These are phyloP conservation scores for Pyrrhia umbra DNA, from an alignment of 2,888 invertebrate species.

Conservation along the genomic window DNA sequence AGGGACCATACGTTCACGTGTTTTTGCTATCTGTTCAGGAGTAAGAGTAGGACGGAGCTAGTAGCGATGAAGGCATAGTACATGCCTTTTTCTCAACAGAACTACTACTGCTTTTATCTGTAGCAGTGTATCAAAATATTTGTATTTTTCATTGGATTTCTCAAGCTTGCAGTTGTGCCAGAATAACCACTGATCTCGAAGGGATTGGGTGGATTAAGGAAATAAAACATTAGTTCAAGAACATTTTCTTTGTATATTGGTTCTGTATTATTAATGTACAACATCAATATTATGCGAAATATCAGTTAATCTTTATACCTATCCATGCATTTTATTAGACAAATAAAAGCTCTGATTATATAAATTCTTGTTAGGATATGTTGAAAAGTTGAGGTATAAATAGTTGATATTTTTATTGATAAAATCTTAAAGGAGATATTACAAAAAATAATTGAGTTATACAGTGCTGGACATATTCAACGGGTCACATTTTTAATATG, in stretches of 20 bases:
- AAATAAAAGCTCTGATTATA: conserved; percentile 65
- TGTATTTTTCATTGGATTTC: too few species aligned
- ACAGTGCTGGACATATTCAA: conserved; percentile 35
- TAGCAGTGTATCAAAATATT: too few species aligned
- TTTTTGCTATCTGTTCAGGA: too few species aligned
- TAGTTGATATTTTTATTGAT: conserved; percentile 42
- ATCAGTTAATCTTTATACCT: conserved; percentile 52
- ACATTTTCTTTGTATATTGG: conserved; percentile 74
- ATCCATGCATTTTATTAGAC: conserved; percentile 59
- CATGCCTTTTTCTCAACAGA: too few species aligned
- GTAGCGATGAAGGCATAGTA: too few species aligned
- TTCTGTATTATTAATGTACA: conserved; percentile 70
- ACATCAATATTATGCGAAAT: conserved; percentile 68
- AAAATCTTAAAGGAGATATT: conserved; percentile 37
- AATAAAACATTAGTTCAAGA: conserved; percentile 55
- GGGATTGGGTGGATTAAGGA: conserved; percentile 1
- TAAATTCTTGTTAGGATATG: conserved; percentile 65
- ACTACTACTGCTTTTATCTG: too few species aligned
- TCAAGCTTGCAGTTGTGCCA: too few species aligned
- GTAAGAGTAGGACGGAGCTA: too few species aligned
- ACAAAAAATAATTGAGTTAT: conserved; percentile 38
- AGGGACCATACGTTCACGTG: too few species aligned
- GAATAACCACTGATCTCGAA: too few species aligned
- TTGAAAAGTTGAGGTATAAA: conserved; percentile 50
- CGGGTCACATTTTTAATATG: neutral